Base-by-base conservation (phyloP, 2,888 invertebrate species). In the Acrobeloides nanus region DNA sequence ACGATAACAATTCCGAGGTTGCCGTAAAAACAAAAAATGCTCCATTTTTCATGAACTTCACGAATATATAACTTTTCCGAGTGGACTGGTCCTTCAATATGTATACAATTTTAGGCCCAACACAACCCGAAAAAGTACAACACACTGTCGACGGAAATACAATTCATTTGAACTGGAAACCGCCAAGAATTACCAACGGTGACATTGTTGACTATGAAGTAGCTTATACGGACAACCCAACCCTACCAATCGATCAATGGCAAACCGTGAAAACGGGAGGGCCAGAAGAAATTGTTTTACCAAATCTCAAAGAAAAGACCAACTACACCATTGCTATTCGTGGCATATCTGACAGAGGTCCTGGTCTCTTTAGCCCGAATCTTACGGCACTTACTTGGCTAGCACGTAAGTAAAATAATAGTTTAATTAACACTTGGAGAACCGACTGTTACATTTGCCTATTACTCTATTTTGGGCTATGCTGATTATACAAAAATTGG, bases 151-250 rank as follows among this genome's bases (percentile, higher is more conserved):
- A 71, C 38, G 71, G 71, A n/a, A 61, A 65, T 35, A 59, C 62
- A 31, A 52, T 62, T 17, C 35, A 61, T 17, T 47, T 72, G 24
- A 65, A 68, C 47, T 71, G 71, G 71, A 62, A 66, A 21, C 58
- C 53, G 35, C 71, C 71, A 32, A 54, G 59, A 32, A 64, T 69
- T 34, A 65, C 67, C 5, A 71, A 71, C 44, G 68, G 67, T 15
- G 62, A 62, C 4, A 65, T 71, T 57, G 57, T 53, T 20, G 71
- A 67, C 32, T 71, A 72, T 38, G 71, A 72, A 39, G 55, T 71
- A 1, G 53, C 62, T 27, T 71, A 67, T 46, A 66, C 71, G 1
- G 62, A 66, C 42, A 66, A 72, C 37, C 61, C 64, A 3, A 37
- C 46, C 18, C 34, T 61, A 40, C 66, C 69, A 5, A 52, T 57